Evolutionary conservation across 1,140 invertebrate genomes (phyloP).

Genomic region (Micrasema minimum): DNA sequence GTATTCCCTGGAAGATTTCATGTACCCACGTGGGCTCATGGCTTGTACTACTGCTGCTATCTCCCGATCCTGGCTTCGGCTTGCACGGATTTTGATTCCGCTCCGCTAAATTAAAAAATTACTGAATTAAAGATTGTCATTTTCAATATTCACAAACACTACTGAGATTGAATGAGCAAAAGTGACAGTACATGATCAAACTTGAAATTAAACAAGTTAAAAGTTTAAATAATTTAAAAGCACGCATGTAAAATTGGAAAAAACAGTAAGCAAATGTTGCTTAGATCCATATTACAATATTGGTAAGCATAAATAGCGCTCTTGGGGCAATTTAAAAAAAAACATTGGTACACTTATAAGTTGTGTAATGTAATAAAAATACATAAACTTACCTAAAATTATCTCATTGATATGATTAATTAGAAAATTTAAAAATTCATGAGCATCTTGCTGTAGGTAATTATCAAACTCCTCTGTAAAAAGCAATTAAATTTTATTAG

Average conservation of each 20-base stretch:
- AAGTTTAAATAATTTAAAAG: too few relatives aligned
- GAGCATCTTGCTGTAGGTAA: conserved; percentile 99
- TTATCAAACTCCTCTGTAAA: conserved; percentile 98
- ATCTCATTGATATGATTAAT: conserved; percentile 97
- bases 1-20: conserved; percentile 99
- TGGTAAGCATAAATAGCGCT: too few relatives aligned
- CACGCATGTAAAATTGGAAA: too few relatives aligned
- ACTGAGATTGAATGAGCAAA: too few relatives aligned
- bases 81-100: conserved; percentile 77
- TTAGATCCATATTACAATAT: too few relatives aligned
- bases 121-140: not conserved
- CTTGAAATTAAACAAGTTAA: too few relatives aligned
- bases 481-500: conserved; percentile 52
- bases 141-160: not conserved
- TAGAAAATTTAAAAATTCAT: conserved; percentile 99
- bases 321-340: too few relatives aligned
- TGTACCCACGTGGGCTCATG: conserved; percentile 98
- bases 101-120: conserved; percentile 72
- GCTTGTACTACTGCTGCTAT: conserved; percentile 69
- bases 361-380: too few relatives aligned
- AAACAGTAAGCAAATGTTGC: too few relatives aligned
- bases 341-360: too few relatives aligned
- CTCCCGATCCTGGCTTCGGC: conserved; percentile 57
- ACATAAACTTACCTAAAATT: conserved; percentile 81
- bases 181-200: too few relatives aligned